Conservation (phyloP, 2,888 invertebrate species). For the Petrolisthes cinctipes region DNA sequence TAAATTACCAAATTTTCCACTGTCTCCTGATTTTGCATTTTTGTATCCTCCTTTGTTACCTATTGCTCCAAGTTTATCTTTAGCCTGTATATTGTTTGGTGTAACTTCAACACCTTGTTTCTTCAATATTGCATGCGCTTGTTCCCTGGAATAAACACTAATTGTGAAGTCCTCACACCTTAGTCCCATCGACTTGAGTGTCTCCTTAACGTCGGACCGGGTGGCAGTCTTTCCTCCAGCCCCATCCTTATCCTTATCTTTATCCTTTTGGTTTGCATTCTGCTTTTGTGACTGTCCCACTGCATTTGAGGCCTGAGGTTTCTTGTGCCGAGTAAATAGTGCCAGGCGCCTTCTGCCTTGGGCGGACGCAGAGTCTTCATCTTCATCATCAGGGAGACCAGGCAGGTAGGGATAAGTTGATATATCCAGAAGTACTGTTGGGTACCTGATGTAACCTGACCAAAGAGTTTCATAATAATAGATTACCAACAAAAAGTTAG, state of each 20-base stretch:
- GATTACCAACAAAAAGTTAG: not conserved
- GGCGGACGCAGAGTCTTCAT: slow-evolving; percentile 55
- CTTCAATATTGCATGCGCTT: slow-evolving; percentile 64
- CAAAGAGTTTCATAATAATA: not conserved
- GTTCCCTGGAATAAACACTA: slow-evolving; percentile 65
- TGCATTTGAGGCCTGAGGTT: slow-evolving; percentile 28
- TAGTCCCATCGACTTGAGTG: slow-evolving; percentile 65
- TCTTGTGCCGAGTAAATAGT: slow-evolving; percentile 48
- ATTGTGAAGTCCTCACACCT: slow-evolving; percentile 65
- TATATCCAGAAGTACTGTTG: slow-evolving; percentile 63
- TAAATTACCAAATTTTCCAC: slow-evolving; percentile 29
- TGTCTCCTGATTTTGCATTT: slow-evolving; percentile 32
- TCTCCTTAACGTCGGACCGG: slow-evolving; percentile 64
- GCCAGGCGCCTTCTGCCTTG: slow-evolving; percentile 56
- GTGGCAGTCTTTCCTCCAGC: slow-evolving; percentile 50
- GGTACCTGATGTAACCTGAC: slow-evolving; percentile 60
- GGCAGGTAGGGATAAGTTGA: slow-evolving; percentile 63
- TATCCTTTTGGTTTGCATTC: slow-evolving; percentile 35
- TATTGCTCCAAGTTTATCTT: slow-evolving; percentile 36
- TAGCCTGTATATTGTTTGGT: slow-evolving; percentile 44
- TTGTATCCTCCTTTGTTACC: slow-evolving; percentile 39
- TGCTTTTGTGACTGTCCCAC: slow-evolving; percentile 33
- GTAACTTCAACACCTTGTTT: slow-evolving; percentile 64
- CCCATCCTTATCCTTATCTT: slow-evolving; percentile 11
- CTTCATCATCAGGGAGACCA: slow-evolving; percentile 58